A percentile compares a stretch with the other conserved stretches of the same genome.
Evolutionary conservation across 2,888 invertebrate genomes (phyloP).

Genomic region (Chalcis sispes): DNA sequence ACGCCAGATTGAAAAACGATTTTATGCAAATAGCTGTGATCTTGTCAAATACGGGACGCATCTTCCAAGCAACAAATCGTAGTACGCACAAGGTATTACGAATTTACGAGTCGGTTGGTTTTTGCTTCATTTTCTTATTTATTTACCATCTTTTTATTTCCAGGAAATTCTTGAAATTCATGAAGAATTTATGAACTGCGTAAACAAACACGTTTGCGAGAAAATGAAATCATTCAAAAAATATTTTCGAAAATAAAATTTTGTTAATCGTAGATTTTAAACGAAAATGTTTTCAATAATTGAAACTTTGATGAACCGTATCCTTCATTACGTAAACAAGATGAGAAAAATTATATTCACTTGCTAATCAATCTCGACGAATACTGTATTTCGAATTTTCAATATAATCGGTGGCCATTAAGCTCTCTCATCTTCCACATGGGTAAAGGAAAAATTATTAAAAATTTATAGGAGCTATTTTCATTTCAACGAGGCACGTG

Average conservation of each 20-base stretch:
- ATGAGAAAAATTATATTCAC: no score
- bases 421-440: neutral
- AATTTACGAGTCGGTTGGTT: slow-evolving; percentile 29
- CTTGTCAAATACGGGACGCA: slow-evolving; percentile 56
- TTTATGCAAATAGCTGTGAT: slow-evolving; percentile 68
- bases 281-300: neutral
- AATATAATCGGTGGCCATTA: slow-evolving; percentile 8
- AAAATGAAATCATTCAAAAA: neutral
- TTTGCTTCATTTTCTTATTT: neutral
- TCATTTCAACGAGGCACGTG: slow-evolving; percentile 28
- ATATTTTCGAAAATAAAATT: neutral
- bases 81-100: slow-evolving; percentile 19
- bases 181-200: no score
- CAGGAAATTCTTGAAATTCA: no score
- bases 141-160: neutral
- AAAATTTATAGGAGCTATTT: slow-evolving; percentile 31
- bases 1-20: slow-evolving; percentile 69
- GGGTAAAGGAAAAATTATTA: neutral
- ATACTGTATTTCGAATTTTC: neutral
- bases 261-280: no score
- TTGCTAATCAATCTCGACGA: no score
- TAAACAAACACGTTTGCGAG: no score
- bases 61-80: slow-evolving; percentile 26
- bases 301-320: no score
- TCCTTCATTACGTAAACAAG: no score